phyloP scores from a whole-genome alignment of 2,797 vertebrate species.

The Hoplostethus atlanticus region DNA sequence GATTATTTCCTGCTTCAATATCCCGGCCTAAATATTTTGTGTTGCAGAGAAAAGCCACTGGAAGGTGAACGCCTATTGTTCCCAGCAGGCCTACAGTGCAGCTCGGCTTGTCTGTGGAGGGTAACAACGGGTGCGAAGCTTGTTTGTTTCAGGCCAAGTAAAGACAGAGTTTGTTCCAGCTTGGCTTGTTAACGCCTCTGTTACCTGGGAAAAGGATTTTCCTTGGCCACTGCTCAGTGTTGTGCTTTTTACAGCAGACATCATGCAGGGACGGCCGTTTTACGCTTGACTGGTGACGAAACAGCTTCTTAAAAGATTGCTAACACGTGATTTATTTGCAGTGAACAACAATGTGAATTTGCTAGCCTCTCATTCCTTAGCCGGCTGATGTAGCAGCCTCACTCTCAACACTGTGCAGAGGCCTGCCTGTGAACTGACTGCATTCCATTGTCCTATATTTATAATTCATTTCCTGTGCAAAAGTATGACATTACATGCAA shows the following conservation, averaged over 20 bases:
- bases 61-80: constrained; percentile 22
- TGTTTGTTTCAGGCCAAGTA: constrained; percentile 24
- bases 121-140: constrained; percentile 15
- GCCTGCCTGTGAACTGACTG: background rate
- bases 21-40: constrained; percentile 24
- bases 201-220: constrained; percentile 12
- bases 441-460: constrained; percentile 10
- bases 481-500: constrained; percentile 32
- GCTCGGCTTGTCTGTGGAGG: constrained; percentile 25
- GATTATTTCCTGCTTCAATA: constrained; percentile 23
- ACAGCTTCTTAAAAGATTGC: constrained; percentile 20
- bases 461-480: constrained; percentile 28
- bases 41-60: constrained; percentile 11
- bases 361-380: background rate
- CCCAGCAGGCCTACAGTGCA: constrained; percentile 6
- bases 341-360: background rate
- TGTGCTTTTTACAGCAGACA: constrained; percentile 15
- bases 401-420: constrained; percentile 19
- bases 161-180: constrained; percentile 34
- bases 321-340: constrained; percentile 23
- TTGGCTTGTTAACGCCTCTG: constrained; percentile 5
- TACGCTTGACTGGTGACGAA: constrained; percentile 20
- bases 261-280: constrained; percentile 25
- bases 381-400: constrained; percentile 12
- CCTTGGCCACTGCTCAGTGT: background rate